Conservation (phyloP, 2,113 vertebrate genomes). For the Baryphthengus martii region DNA sequence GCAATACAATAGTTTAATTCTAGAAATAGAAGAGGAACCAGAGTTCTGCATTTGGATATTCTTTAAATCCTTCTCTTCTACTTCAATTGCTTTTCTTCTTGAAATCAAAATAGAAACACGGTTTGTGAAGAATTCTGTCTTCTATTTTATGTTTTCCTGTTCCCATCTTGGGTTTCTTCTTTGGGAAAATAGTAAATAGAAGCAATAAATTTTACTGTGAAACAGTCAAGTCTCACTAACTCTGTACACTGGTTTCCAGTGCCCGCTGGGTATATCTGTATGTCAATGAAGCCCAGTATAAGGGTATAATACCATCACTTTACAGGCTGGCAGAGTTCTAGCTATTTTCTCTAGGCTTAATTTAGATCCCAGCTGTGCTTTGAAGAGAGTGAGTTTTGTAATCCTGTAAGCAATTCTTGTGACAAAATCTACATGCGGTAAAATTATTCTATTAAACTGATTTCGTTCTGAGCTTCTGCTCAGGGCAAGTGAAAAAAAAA, state of each 20-base stretch:
- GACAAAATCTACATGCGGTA: not conserved
- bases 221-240: not conserved
- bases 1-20: not conserved
- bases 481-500: not conserved
- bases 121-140: not conserved
- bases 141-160: not conserved
- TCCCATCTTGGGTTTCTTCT: not conserved
- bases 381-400: conserved; percentile 16
- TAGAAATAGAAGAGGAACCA: not conserved
- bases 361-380: conserved; percentile 53
- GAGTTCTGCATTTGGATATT: not conserved
- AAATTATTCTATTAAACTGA: conserved; percentile 22
- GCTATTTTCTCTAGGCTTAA: conserved; percentile 33
- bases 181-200: conserved; percentile 26
- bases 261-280: not conserved
- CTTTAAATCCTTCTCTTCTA: not conserved
- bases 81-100: not conserved
- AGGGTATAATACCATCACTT: conserved; percentile 24
- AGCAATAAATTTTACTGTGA: not conserved
- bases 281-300: not conserved
- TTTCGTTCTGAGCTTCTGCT: not conserved
- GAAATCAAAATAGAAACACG: not conserved
- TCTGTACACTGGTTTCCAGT: not conserved
- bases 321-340: conserved; percentile 24
- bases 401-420: conserved; percentile 15